These are phyloP conservation scores for Callinectes sapidus DNA, from an alignment of 2,888 invertebrate genomes.

Conservation along the genomic window DNA sequence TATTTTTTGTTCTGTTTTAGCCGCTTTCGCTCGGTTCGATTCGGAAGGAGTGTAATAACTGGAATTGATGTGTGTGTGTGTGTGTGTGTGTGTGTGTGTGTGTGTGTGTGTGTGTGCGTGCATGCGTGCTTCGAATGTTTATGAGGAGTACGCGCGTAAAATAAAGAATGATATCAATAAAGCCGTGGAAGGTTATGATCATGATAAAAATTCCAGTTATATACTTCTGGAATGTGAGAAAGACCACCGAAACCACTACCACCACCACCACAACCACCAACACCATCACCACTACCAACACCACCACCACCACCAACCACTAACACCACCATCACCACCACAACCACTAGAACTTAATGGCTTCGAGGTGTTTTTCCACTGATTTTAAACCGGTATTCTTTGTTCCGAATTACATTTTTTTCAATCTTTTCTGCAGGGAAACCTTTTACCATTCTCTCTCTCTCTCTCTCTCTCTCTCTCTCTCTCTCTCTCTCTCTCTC, in stretches of 20 bases:
- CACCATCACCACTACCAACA: neutral
- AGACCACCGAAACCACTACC: neutral
- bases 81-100: slow-evolving; percentile 35
- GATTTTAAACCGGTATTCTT: neutral
- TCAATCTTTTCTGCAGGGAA: neutral
- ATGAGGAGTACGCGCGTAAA: neutral
- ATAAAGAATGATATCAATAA: neutral
- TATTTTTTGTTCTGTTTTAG: neutral
- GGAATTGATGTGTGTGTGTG: neutral
- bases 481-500: no score
- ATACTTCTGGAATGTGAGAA: neutral
- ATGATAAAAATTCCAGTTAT: neutral
- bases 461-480: no score
- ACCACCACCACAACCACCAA: neutral
- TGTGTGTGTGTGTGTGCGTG: slow-evolving; percentile 10
- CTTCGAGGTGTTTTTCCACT: neutral
- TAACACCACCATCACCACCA: neutral
- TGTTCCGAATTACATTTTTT: neutral
- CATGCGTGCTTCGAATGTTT: neutral
- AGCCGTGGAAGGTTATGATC: neutral
- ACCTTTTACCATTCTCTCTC: neutral
- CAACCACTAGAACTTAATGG: neutral
- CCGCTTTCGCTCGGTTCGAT: neutral
- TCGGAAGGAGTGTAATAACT: neutral
- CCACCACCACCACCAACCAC: neutral